Base-by-base conservation (phyloP, 2,113 vertebrate species). In the Fulica atra region DNA sequence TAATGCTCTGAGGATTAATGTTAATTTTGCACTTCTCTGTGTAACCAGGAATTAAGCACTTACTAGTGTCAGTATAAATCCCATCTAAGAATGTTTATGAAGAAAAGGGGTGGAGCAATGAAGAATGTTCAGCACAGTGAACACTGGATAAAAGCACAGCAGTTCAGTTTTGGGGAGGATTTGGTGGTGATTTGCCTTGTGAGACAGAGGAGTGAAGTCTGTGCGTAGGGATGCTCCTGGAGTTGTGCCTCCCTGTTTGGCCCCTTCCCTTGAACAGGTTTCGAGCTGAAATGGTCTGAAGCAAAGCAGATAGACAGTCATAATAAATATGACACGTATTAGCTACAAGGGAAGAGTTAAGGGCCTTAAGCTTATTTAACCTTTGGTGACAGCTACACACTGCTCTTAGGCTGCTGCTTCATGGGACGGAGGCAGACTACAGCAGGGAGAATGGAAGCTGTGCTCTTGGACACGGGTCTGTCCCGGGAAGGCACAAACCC, bases 11-110 rank as follows among this genome's bases (percentile, higher is more conserved):
- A 68, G 35, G n/a, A 78, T 89, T 93, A 84, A 59, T 77, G 25
- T 77, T 87, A 84, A 78, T 91, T 91, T 94, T 73, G 20, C 15
- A 51, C 28, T 54, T 70, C 40, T 81, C 33, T 24, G 2, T 28
- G 36, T 89, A 83, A 59, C 31, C 15, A 54, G 79, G 29, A 44
- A 42, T 50, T 46, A 83, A 93, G 26, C 80, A 86, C 48, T 83
- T 93, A 51, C 2, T 35, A 38, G n/a, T 2, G 1, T 77, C 40
- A 35, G 26, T 88, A 35, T 84, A 89, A 61, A 77, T 91, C 16
- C 12, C 92, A 3, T 91, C 59, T 83, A 86, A 89, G 72, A 93
- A 81, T 38, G 89, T 82, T 89, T 85, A 50, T 48, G 36, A 91
- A 95, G 77, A 61, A 73, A 86, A 66, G 16, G 2, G 3, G 25